Evolutionary conservation across 2,888 invertebrate genomes (phyloP).

Genomic region (Nesidiocoris tenuis): DNA sequence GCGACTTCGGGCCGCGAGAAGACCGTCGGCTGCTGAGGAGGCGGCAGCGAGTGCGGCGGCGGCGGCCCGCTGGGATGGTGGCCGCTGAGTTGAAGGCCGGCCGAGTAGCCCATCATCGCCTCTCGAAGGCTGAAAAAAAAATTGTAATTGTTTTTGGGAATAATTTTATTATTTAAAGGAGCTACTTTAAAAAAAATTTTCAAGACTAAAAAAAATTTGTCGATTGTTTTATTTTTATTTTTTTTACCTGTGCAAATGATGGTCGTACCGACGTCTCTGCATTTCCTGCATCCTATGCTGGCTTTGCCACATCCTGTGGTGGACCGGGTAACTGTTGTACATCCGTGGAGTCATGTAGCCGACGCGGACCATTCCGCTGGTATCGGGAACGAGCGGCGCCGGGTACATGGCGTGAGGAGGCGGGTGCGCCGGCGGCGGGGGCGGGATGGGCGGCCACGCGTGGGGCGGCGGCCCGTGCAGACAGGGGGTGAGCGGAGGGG

Average conservation of each 20-base stretch:
- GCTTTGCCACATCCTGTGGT: constrained; percentile 72
- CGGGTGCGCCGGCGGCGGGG: constrained; percentile 44
- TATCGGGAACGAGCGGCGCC: constrained; percentile 43
- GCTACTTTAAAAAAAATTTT: too few relatives aligned
- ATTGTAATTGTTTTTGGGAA: too few relatives aligned
- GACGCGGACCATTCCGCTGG: constrained; percentile 33
- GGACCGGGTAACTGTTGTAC: constrained; percentile 61
- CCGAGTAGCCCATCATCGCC: constrained; percentile 43
- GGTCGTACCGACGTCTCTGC: constrained; percentile 56
- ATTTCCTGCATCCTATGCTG: constrained; percentile 69
- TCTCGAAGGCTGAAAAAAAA: constrained; percentile 42
- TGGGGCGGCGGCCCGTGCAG: constrained; percentile 44
- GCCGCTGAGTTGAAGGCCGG: constrained; percentile 26
- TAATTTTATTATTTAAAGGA: too few relatives aligned
- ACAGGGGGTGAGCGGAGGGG: constrained; percentile 43
- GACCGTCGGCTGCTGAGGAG: constrained; percentile 56
- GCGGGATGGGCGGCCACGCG: constrained; percentile 43
- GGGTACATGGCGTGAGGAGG: constrained; percentile 41
- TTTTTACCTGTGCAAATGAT: constrained; percentile 49
- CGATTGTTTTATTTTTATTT: too few relatives aligned
- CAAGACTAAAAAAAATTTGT: too few relatives aligned
- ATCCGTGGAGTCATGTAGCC: constrained; percentile 57
- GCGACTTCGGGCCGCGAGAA: constrained; percentile 56
- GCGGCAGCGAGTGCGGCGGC: constrained; percentile 50
- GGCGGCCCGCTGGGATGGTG: constrained; percentile 49